phyloP scores from a whole-genome alignment of 2,888 invertebrate species.

The Mesochorus sp. region DNA sequence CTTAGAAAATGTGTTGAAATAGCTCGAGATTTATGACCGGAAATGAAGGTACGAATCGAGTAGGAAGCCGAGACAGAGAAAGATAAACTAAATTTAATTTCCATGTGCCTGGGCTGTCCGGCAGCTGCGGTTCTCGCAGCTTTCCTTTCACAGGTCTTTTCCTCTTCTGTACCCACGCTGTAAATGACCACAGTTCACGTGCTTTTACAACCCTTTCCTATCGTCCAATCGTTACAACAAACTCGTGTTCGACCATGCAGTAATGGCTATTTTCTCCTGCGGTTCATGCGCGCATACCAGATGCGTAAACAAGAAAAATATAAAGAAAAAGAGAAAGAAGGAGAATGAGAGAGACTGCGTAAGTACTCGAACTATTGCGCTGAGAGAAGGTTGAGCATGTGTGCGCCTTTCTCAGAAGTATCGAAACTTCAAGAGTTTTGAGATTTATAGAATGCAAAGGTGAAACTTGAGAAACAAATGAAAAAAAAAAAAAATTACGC shows the following conservation, averaged over 20 bases:
- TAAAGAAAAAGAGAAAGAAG: background rate
- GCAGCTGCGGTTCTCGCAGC: slow-evolving; percentile 54
- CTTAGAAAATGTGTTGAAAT: no score
- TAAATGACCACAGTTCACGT: slow-evolving; percentile 46
- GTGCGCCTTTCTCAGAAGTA: slow-evolving; percentile 45
- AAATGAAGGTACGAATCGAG: background rate
- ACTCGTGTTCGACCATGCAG: slow-evolving; percentile 29
- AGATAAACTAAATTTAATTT: slow-evolving; percentile 51
- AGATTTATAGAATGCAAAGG: slow-evolving; percentile 18
- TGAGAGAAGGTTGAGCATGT: no score
- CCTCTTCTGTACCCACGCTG: slow-evolving; percentile 2
- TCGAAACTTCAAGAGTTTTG: slow-evolving; percentile 30
- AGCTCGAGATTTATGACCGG: background rate
- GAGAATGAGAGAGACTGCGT: background rate
- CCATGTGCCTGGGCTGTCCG: slow-evolving; percentile 26
- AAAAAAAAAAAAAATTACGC: background rate
- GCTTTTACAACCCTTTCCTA: slow-evolving; percentile 55
- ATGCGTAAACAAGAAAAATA: no score
- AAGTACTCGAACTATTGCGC: no score
- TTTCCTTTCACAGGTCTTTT: slow-evolving; percentile 16
- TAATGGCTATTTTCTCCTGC: slow-evolving; percentile 48
- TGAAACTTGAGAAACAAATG: background rate
- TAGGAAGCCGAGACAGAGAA: slow-evolving; percentile 4
- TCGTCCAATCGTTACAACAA: slow-evolving; percentile 25
- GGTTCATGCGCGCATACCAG: background rate